Conservation (phyloP, 2,888 invertebrate species). For the Chrysodeixis includens region DNA sequence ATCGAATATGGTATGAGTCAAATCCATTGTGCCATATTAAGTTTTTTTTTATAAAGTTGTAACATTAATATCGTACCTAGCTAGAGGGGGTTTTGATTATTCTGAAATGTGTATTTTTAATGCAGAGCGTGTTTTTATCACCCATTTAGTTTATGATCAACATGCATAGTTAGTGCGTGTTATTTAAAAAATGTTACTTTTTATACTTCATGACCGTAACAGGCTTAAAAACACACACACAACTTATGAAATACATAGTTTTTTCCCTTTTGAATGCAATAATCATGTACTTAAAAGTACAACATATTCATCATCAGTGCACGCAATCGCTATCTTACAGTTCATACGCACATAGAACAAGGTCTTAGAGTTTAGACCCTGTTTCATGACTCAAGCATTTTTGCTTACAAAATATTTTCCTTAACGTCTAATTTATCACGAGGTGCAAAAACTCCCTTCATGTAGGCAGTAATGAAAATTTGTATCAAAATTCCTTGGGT, state of each 20-base stretch:
- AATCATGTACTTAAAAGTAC: neutral
- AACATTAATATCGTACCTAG: too few relatives aligned
- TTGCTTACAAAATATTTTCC: constrained; percentile 45
- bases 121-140: too few relatives aligned
- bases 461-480: constrained; percentile 56
- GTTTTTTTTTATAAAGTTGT: too few relatives aligned
- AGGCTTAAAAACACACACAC: too few relatives aligned
- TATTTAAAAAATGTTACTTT: neutral
- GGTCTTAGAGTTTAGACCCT: neutral
- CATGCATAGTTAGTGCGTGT: neutral
- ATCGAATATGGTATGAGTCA: too few relatives aligned
- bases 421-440: constrained; percentile 53
- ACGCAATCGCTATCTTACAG: neutral
- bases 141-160: neutral
- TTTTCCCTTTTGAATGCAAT: neutral
- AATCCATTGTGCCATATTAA: too few relatives aligned
- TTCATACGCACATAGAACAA: neutral
- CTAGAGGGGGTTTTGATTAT: too few relatives aligned
- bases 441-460: constrained; percentile 52
- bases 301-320: neutral
- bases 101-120: too few relatives aligned
- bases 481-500: constrained; percentile 54
- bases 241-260: neutral
- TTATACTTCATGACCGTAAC: neutral
- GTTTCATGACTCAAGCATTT: constrained; percentile 27